Base-by-base conservation (phyloP, 2,888 invertebrate genomes). In the Ennomos fuscantarius region DNA sequence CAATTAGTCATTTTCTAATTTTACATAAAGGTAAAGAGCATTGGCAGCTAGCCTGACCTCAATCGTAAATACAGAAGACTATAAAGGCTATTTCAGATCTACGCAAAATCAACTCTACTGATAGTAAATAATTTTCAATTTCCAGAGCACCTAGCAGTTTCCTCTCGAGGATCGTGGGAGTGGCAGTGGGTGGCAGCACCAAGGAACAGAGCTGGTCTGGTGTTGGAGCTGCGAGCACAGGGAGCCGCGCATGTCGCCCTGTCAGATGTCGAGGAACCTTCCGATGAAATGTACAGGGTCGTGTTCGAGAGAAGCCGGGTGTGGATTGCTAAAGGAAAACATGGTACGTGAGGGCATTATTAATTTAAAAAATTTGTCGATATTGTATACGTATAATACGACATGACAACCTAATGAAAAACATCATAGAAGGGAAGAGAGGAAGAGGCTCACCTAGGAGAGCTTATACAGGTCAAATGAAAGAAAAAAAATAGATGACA, bases 151-250 rank as follows among this genome's bases (percentile, higher is more conserved):
- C 81, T 95, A 46, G 93, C 95, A 5, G 93, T 95, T 10, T 94
- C 94, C 0, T 93, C 94, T 0, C 86, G 93, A 8, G 93, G 94
- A 5, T 94, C 93, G 8, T 95, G 93, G 89, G 93, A 93, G 45
- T 95, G 94, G 87, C 94, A 95, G 65, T 95, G 94, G 93, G 93
- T 95, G 39, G 87, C 93, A 0, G 94, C 95, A 0, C 95, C 95
- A 0, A 84, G 94, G 42, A 94, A 94, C 73, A 83, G 94, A 60
- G 94, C 94, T 15, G 94, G 94, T 1, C 75, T 95, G n/a, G 93
- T 95, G 1, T 78, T 95, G 55, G 94, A 95, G 70, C 82, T 94
- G 9, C 85, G 92, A 43, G 89, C 93, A 0, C 92, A 92, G 37
- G 92, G 93, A 10, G 93, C 93, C 0, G 93, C 94, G 0, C 94